Evolutionary conservation across 2,113 vertebrate genomes (phyloP), one percentile per base, ranked within the genome.

Genomic region (Alaudala cheleensis): DNA sequence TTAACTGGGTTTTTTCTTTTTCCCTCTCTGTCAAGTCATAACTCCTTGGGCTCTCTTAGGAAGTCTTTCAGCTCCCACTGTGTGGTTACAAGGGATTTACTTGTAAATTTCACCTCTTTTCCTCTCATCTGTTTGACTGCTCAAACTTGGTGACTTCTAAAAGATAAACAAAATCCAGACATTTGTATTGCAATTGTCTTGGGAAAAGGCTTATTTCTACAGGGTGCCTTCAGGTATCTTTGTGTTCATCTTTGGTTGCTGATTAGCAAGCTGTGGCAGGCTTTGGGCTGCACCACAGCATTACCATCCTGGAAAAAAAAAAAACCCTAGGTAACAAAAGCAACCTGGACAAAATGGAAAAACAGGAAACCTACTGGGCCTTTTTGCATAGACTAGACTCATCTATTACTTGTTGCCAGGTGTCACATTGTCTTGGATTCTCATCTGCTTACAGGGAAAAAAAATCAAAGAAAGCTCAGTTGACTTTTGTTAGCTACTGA

Each of bases 1-100:
- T 11, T 44, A 67, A 57, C 5, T 25, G 3, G 0, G 0, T 0
- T 45, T 57, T 37, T 54, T 9, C 37, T 37, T 37, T 37, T 4
- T 3, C 10, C 25, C 21, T 34, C 26, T 58, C 58, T 56, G 13
- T 54, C 25, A 37, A 67, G 12, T 50, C 0, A 0, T 44, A 70
- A 42, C 12, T 51, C 23, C 28, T 39, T 40, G 12, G 28, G 4
- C 9, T 70, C 13, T 74, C 51, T 34, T 54, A 54, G 16, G 31
- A n/a, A 67, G 50, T 62, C 42, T 82, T 62, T 49, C 44, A 58
- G 29, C 5, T 80, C 25, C 9, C 7, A n/a, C 17, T 33, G 34
- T 37, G 13, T 28, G 4, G 5, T 23, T 80, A 22, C 13, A 77
- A 64, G 6, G 7, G 12, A 73, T 44, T 40, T 51, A 21, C 39